Evolutionary conservation across 2,888 invertebrate species (phyloP), one percentile per base, ranked within the genome.

Genomic region (Synanthedon andrenaeformis): DNA sequence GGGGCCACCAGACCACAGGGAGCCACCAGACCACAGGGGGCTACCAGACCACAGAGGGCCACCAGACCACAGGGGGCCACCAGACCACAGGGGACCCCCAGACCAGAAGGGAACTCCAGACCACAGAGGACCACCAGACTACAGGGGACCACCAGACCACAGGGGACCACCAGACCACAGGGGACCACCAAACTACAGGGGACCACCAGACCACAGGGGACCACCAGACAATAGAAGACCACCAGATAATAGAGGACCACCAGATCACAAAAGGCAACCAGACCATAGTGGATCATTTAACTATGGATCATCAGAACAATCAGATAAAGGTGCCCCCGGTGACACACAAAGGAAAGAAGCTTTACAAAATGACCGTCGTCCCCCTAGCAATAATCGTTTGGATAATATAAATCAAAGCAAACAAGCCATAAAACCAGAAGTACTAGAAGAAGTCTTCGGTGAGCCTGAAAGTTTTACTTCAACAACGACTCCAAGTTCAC

Each of bases 21-120:
- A 41, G 8, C 49, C 53, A 41, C 45, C 61, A 8, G 50, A 55
- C 52, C 17, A 52, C 49, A 51, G 49, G 19, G 19, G 55, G 11
- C 52, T 42, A 2, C 56, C 53, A 8, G 23, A 13, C 28, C 49
- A 13, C n/a, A 12, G 6, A 5, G 45, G n/a, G 5, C 45, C 6
- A 1, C 51, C 41, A 8, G 19, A 17, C 3, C 5, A 42, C 4
- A 35, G 53, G 41, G 48, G 42, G 41, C 55, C 53, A 1, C 52
- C 42, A 10, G 35, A 52, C n/a, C n/a, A 55, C 12, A 60, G 57
- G 52, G 53, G 51, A 19, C 57, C 59, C 45, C 52, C 52, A 51
- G 52, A 52, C 12, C 49, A 57, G 11, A 55, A 56, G 52, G 55
- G 56, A 42, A 52, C 62, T 0, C 61, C 63, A 4, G 49, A 57